A percentile compares a stretch with the other conserved stretches of the same genome.
These are phyloP conservation scores for Ptychochromis oligacanthus DNA, from an alignment of 2,113 vertebrate species.

Conservation along the genomic window DNA sequence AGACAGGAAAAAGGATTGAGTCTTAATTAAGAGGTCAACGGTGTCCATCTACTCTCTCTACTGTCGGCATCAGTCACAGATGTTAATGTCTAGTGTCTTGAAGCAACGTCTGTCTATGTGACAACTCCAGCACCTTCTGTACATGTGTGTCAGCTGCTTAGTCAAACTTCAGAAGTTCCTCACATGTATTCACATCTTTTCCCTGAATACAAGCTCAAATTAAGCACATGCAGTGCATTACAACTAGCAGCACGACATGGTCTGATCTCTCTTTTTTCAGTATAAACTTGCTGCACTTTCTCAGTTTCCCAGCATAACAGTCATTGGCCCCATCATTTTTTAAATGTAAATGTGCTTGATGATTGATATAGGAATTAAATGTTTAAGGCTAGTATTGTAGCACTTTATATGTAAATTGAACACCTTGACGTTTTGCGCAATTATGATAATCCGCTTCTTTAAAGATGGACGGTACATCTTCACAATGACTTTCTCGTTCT, in stretches of 20 bases:
- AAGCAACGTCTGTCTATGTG: constrained; percentile 1
- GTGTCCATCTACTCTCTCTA: constrained; percentile 28
- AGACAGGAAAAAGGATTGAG: constrained; percentile 54
- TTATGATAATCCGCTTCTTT: constrained; percentile 28
- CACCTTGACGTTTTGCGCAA: not conserved
- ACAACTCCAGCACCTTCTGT: not conserved
- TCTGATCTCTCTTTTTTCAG: too few species aligned
- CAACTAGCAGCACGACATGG: too few species aligned
- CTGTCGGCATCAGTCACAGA: constrained; percentile 26
- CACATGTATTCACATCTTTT: too few species aligned
- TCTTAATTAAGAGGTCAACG: constrained; percentile 68
- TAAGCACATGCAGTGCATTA: too few species aligned
- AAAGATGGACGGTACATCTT: not conserved
- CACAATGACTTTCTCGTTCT: not conserved
- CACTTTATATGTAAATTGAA: constrained; percentile 16
- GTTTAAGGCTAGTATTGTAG: not conserved
- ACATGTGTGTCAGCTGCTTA: not conserved
- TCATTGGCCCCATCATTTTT: not conserved
- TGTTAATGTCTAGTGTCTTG: not conserved
- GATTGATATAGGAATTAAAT: not conserved
- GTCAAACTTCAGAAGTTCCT: not conserved
- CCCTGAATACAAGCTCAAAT: too few species aligned
- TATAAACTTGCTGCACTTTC: too few species aligned
- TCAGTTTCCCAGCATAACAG: too few species aligned
- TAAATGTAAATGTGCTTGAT: not conserved